Evolutionary conservation across 2,113 vertebrate genomes (phyloP), one percentile per base, ranked within the genome.

Genomic region (Chunga burmeisteri): DNA sequence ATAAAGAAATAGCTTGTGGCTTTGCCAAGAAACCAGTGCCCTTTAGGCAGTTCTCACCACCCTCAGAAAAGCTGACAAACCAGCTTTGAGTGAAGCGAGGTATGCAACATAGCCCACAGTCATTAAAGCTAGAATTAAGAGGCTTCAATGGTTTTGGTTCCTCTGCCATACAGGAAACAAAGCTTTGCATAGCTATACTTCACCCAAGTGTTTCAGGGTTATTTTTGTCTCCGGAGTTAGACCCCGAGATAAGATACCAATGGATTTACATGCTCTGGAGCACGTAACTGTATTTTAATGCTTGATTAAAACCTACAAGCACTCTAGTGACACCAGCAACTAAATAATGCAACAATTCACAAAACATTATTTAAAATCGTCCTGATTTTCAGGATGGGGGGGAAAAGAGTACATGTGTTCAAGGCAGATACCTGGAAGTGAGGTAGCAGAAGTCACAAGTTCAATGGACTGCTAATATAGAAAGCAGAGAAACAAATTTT

Each of bases 121-220:
- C 44, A 36, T 3, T 63, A 75, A 47, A 81, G 77, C 16, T 59
- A 7, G 65, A 75, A 63, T 13, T 52, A 72, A 80, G 40, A 92
- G 32, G 38, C 63, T 84, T 66, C 40, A 44, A 12, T 62, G 38
- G 5, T 91, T 85, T 81, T 81, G 52, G 62, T 83, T 84, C 63
- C 52, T 83, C 36, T 77, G 72, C 67, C 75, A 59, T 56, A 83
- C 78, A 91, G 90, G 92, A 94, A 94, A 52, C 80, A 86, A 81
- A 90, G 25, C 26, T 96, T 92, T 93, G 93, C 90, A 93, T 95
- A 81, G 79, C 75, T 96, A 12, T 30, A 61, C 25, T 86, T 81
- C 72, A 92, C 81, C 50, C 68, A 74, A 84, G 83, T 40, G 68
- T 89, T 96, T 94, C 94, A 79, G 81, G 38, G n/a, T 89, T 93